A percentile compares a stretch with the other conserved stretches of the same genome.
Evolutionary conservation across 2,888 invertebrate species (phyloP).

Genomic region (Polietes domitor): DNA sequence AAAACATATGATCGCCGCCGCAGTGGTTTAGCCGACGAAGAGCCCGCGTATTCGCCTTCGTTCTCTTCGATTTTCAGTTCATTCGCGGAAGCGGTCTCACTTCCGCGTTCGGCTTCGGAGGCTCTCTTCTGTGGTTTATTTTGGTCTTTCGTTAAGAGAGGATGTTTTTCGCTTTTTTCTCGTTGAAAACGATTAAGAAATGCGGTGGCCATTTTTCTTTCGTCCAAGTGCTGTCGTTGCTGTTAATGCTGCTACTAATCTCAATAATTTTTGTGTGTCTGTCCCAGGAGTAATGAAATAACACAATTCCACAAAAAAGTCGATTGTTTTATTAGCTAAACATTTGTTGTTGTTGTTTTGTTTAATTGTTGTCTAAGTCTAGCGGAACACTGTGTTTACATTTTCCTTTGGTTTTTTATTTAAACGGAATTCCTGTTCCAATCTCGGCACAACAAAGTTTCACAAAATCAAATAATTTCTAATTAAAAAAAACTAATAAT

Average conservation of each 20-base stretch:
- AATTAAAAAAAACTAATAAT: no score
- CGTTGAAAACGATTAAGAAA: conserved; percentile 79
- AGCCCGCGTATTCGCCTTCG: conserved; percentile 52
- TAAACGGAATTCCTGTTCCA: conserved; percentile 1
- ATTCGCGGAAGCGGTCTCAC: neutral
- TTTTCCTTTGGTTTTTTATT: conserved; percentile 5
- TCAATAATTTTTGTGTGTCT: neutral
- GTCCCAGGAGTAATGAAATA: neutral
- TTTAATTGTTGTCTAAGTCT: conserved; percentile 2
- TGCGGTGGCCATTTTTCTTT: conserved; percentile 73
- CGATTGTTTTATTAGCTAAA: neutral
- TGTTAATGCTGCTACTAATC: neutral
- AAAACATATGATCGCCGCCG: conserved; percentile 64
- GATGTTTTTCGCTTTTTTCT: conserved; percentile 78
- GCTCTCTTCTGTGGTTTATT: conserved; percentile 58
- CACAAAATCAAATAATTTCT: no score
- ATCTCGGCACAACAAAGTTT: no score
- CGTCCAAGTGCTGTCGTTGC: neutral
- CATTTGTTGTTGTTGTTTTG: conserved; percentile 28
- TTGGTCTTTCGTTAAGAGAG: conserved; percentile 69
- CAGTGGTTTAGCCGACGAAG: conserved; percentile 67
- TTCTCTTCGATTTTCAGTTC: conserved; percentile 44
- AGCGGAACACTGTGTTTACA: neutral
- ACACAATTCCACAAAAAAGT: neutral
- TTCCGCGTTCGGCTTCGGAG: conserved; percentile 55